Evolutionary conservation across 2,113 vertebrate genomes (phyloP).

Genomic region (Arenaria interpres): DNA sequence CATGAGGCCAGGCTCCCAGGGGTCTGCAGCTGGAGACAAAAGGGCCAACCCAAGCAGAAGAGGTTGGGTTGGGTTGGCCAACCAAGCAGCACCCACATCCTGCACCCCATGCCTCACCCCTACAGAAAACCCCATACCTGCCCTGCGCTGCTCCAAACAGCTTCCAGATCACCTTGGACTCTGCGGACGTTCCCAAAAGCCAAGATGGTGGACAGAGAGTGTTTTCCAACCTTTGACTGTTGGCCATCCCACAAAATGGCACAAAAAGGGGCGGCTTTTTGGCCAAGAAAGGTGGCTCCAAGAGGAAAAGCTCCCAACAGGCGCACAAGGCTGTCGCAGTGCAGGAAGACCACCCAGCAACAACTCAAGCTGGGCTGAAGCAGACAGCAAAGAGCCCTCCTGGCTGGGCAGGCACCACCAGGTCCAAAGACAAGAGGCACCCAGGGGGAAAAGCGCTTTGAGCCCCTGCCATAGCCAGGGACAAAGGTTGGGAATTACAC

Average conservation of each 20-base stretch:
- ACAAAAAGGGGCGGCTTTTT: background rate
- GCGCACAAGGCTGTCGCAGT: rapidly evolving
- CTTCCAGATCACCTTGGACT: background rate
- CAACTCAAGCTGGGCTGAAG: background rate
- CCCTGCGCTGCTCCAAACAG: background rate
- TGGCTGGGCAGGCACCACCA: background rate
- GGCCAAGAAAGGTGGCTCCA: background rate
- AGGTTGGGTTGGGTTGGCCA: background rate
- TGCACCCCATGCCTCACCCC: background rate
- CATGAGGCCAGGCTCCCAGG: background rate
- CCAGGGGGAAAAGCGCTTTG: rapidly evolving
- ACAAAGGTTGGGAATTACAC: background rate
- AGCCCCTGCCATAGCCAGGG: background rate
- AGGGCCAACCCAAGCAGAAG: background rate
- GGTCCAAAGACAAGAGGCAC: background rate
- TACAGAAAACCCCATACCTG: background rate
- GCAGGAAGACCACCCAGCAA: background rate
- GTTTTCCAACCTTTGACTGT: background rate
- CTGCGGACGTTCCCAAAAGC: background rate
- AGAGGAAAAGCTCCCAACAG: background rate
- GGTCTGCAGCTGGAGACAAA: background rate
- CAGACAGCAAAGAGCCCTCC: rapidly evolving
- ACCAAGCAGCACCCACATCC: background rate
- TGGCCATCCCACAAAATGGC: background rate
- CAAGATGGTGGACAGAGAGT: rapidly evolving